phyloP scores from a whole-genome alignment of 1,140 invertebrate species.

The Ylistrum balloti region DNA sequence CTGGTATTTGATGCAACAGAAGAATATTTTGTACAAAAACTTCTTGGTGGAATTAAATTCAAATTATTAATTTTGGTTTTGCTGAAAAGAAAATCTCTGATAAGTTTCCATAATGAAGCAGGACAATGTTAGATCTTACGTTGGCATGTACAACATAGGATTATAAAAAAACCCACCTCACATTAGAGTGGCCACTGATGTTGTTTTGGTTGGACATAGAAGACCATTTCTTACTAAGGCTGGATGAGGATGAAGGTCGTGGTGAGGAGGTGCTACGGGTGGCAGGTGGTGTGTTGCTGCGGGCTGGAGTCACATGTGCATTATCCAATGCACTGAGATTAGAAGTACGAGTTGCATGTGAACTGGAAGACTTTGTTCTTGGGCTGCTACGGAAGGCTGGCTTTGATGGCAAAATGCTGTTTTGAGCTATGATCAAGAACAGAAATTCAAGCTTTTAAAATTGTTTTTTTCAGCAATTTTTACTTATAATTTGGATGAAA shows the following conservation, averaged over 20 bases:
- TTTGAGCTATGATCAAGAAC: slow-evolving; percentile 67
- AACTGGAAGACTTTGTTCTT: slow-evolving; percentile 43
- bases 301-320: slow-evolving; percentile 64
- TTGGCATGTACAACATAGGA: background rate
- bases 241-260: slow-evolving; percentile 51
- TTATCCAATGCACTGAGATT: slow-evolving; percentile 71
- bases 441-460: no score
- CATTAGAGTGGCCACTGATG: slow-evolving; percentile 37
- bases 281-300: slow-evolving; percentile 65
- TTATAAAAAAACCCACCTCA: background rate
- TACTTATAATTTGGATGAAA: no score
- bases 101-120: no score
- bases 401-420: slow-evolving; percentile 72
- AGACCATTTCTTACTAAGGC: slow-evolving; percentile 75
- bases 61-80: no score
- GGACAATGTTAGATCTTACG: no score
- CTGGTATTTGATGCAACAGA: no score
- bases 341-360: slow-evolving; percentile 52
- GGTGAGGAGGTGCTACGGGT: slow-evolving; percentile 61
- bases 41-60: no score
- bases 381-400: slow-evolving; percentile 62
- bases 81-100: no score
- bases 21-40: no score
- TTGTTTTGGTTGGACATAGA: slow-evolving; percentile 68
- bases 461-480: no score